Evolutionary conservation across 1,140 invertebrate species (phyloP).

Genomic region (Drosophila pectinifera): DNA sequence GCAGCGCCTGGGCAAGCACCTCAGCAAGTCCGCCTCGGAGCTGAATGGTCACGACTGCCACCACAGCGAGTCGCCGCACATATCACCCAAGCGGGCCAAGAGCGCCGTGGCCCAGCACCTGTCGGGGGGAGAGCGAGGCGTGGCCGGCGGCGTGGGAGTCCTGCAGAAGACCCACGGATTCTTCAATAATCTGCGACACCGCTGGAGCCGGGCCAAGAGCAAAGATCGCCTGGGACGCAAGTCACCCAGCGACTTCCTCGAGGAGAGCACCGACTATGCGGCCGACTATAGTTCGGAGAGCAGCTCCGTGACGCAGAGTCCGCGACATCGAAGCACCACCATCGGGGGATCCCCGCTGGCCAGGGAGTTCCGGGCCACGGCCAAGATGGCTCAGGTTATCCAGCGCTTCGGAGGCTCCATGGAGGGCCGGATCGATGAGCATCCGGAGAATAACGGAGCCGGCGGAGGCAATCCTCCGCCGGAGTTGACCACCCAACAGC

Average conservation of each 20-base stretch:
- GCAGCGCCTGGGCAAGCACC: slow-evolving; percentile 82
- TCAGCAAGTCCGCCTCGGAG: slow-evolving; percentile 87
- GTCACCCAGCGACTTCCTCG: slow-evolving; percentile 85
- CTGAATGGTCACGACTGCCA: slow-evolving; percentile 84
- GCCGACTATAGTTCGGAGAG: slow-evolving; percentile 91
- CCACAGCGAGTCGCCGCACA: slow-evolving; percentile 73
- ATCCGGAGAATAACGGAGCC: slow-evolving; percentile 67
- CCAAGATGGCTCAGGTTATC: slow-evolving; percentile 80
- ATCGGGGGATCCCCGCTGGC: slow-evolving; percentile 78
- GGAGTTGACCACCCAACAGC: slow-evolving; percentile 32
- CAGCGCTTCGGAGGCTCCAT: slow-evolving; percentile 82
- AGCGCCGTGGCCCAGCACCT: slow-evolving; percentile 84
- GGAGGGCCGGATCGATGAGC: slow-evolving; percentile 85
- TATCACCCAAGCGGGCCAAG: slow-evolving; percentile 85
- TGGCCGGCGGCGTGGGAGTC: slow-evolving; percentile 85
- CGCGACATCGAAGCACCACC: slow-evolving; percentile 86
- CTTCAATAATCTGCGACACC: slow-evolving; percentile 89
- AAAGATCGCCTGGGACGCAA: slow-evolving; percentile 87
- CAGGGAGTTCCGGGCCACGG: slow-evolving; percentile 75
- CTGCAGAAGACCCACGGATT: slow-evolving; percentile 90
- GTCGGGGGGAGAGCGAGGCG: slow-evolving; percentile 12
- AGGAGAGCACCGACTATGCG: slow-evolving; percentile 89
- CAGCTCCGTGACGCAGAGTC: slow-evolving; percentile 90
- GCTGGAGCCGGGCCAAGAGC: slow-evolving; percentile 88
- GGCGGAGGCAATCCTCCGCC: slow-evolving; percentile 1